Conservation (phyloP, 2,888 invertebrate species). For the Hipparchia sbordonii region DNA sequence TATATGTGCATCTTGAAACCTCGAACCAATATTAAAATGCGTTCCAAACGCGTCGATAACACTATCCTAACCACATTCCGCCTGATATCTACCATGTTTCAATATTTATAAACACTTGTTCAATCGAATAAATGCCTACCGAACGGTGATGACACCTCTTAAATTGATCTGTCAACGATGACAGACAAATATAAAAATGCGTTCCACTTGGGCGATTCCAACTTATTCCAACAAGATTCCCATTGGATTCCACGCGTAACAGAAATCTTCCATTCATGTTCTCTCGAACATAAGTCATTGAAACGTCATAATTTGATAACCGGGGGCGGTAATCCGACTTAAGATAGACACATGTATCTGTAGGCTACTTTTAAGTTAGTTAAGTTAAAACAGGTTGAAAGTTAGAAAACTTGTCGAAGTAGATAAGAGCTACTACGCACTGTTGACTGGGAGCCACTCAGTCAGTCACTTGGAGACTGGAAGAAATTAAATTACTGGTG, state of each 20-base stretch:
- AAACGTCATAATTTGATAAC: conserved; percentile 1
- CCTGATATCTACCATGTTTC: background rate
- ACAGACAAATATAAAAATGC: conserved; percentile 9
- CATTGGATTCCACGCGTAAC: background rate
- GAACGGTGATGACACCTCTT: background rate
- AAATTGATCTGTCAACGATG: conserved; percentile 5
- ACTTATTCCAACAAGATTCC: conserved; percentile 5
- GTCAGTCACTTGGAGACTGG: too few relatives aligned
- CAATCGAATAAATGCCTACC: background rate
- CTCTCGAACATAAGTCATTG: background rate
- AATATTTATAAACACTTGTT: background rate
- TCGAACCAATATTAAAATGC: background rate
- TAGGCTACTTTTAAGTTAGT: conserved; percentile 3
- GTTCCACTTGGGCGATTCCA: background rate
- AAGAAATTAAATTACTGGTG: too few relatives aligned
- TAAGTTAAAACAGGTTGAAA: background rate
- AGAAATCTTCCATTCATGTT: background rate
- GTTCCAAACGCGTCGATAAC: background rate
- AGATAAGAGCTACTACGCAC: too few relatives aligned
- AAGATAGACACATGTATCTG: background rate
- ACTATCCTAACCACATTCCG: background rate
- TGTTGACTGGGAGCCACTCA: too few relatives aligned
- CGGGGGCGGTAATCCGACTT: background rate
- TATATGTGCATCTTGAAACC: too few relatives aligned
- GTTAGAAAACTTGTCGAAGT: background rate